A percentile compares a stretch with the other conserved stretches of the same genome.
phyloP scores from a whole-genome alignment of 2,888 invertebrate genomes.

The Diachrysia chrysitis region DNA sequence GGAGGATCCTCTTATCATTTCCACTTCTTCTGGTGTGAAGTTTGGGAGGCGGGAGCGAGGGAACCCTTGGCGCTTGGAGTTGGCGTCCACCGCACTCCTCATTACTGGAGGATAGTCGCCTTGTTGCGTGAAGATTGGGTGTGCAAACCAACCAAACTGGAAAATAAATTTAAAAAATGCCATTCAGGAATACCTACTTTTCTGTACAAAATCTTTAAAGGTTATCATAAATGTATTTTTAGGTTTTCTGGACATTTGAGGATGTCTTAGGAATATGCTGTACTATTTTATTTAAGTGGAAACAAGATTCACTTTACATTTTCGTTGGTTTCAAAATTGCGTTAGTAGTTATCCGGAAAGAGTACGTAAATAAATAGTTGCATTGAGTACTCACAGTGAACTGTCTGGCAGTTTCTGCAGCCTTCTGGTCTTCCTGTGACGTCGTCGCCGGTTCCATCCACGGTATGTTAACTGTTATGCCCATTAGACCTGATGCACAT shows the following conservation, averaged over 20 bases:
- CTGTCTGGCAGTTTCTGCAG: constrained; percentile 84
- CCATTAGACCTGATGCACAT: constrained; percentile 67
- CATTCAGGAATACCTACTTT: no score
- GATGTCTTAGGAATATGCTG: no score
- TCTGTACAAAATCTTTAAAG: no score
- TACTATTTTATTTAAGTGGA: no score
- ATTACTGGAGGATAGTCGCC: constrained; percentile 92
- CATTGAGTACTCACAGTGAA: constrained; percentile 73
- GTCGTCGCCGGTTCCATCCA: constrained; percentile 84
- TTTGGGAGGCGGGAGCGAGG: constrained; percentile 90
- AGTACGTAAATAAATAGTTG: neutral
- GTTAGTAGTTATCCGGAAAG: neutral
- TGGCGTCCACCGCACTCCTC: constrained; percentile 88
- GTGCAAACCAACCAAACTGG: constrained; percentile 91
- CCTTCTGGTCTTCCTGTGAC: constrained; percentile 74
- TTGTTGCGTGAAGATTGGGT: constrained; percentile 90
- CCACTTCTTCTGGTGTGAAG: constrained; percentile 90
- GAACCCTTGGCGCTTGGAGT: constrained; percentile 90
- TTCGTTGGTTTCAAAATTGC: no score
- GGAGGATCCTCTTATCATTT: constrained; percentile 88
- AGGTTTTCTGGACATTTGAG: no score
- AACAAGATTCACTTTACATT: no score
- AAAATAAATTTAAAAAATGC: constrained; percentile 55
- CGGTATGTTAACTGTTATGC: constrained; percentile 80
- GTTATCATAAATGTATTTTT: no score